Evolutionary conservation across 1,140 invertebrate genomes (phyloP).

Genomic region (Lepidurus packardi): DNA sequence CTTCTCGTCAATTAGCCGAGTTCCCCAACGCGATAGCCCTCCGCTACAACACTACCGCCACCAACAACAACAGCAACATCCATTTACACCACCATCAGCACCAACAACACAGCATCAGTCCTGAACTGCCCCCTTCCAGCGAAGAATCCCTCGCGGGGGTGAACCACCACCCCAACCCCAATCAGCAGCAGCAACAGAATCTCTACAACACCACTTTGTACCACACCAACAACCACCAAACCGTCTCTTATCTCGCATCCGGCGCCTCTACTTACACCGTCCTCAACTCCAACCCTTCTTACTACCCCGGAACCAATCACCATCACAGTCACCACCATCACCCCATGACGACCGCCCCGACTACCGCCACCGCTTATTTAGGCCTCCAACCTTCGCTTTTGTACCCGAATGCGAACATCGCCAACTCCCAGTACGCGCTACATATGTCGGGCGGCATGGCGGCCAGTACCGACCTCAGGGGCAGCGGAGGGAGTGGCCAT

Average conservation of each 20-base stretch:
- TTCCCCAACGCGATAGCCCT: not conserved
- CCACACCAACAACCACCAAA: slow-evolving; percentile 1
- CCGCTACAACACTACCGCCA: not conserved
- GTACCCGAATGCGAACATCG: not conserved
- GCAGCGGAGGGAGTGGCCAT: not conserved
- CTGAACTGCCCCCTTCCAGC: not conserved
- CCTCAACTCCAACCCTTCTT: not conserved
- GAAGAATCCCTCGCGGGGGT: not conserved
- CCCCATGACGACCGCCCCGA: not conserved
- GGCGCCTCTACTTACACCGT: not conserved
- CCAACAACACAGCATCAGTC: not conserved
- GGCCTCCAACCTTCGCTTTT: not conserved
- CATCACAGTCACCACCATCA: not conserved
- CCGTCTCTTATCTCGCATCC: not conserved
- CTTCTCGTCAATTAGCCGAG: not conserved
- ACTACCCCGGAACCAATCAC: not conserved
- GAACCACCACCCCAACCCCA: not conserved
- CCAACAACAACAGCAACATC: not conserved
- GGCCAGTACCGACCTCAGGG: not conserved
- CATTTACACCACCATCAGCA: not conserved
- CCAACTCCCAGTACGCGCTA: not conserved
- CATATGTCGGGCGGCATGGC: not conserved
- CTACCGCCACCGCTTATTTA: not conserved
- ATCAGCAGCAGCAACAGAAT: not conserved
- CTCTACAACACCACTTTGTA: not conserved